phyloP scores from a whole-genome alignment of 2,797 vertebrate genomes.

The Lacerta agilis region DNA sequence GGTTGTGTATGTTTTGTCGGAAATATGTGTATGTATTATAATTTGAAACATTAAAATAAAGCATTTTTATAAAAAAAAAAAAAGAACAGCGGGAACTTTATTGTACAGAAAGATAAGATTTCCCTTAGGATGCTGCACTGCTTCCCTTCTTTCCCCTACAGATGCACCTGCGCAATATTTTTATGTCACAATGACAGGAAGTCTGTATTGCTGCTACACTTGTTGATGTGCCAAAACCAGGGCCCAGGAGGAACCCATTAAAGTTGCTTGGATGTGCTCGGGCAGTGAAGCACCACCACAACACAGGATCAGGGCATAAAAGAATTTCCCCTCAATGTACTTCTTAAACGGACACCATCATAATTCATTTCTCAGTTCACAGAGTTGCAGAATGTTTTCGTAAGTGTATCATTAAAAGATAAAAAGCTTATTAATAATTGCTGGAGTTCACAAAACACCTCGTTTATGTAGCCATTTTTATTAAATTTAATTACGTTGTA shows the following conservation, averaged over 20 bases:
- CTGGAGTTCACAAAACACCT: constrained; percentile 9
- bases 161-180: not conserved
- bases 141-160: not conserved
- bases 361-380: not conserved
- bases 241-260: not conserved
- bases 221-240: no score
- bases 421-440: constrained; percentile 15
- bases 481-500: constrained; percentile 12
- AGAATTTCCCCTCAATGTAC: not conserved
- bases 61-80: no score
- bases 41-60: no score
- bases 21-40: no score
- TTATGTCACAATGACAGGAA: not conserved
- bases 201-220: not conserved
- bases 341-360: constrained; percentile 15
- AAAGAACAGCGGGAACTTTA: not conserved
- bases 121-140: not conserved
- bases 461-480: constrained; percentile 3
- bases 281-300: not conserved
- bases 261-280: not conserved
- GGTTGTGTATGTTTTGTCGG: no score
- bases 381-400: constrained; percentile 1
- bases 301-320: not conserved
- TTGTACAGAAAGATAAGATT: not conserved
- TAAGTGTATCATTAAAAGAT: constrained; percentile 14